phyloP scores from a whole-genome alignment of 2,797 vertebrate species.

The Sandelia bainsii region DNA sequence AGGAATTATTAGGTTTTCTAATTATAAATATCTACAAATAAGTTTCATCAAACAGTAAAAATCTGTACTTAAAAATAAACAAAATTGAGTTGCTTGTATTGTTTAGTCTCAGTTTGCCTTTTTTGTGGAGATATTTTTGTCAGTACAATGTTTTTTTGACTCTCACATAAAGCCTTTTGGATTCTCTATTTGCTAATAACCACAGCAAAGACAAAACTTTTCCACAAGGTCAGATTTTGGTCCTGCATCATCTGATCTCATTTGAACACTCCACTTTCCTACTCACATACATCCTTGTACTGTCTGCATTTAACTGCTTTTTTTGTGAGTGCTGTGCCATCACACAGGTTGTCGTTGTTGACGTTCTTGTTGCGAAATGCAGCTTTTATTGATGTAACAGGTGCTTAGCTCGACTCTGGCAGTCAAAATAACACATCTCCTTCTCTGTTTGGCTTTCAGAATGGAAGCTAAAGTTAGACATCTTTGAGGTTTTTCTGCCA shows the following conservation, averaged over 20 bases:
- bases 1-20: too few species aligned
- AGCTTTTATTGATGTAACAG: slow-evolving; percentile 87
- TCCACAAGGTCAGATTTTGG: slow-evolving; percentile 56
- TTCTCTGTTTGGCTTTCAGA: slow-evolving; percentile 81
- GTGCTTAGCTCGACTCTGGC: slow-evolving; percentile 80
- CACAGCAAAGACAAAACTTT: slow-evolving; percentile 28
- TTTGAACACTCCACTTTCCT: slow-evolving; percentile 22
- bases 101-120: background rate
- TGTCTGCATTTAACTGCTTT: slow-evolving; percentile 59
- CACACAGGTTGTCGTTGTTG: slow-evolving; percentile 69
- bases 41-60: too few species aligned
- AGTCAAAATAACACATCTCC: slow-evolving; percentile 77
- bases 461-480: slow-evolving; percentile 90
- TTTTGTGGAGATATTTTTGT: background rate
- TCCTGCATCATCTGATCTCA: slow-evolving; percentile 31
- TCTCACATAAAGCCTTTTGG: slow-evolving; percentile 12
- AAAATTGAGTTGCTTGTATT: background rate
- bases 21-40: too few species aligned
- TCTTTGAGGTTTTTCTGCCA: slow-evolving; percentile 92
- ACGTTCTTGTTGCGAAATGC: slow-evolving; percentile 65
- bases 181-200: background rate
- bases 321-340: slow-evolving; percentile 50
- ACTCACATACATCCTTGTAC: background rate
- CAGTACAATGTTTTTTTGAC: background rate
- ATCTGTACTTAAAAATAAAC: too few species aligned